phyloP scores from a whole-genome alignment of 1,140 invertebrate species.

The Teleogryllus occipitalis region DNA sequence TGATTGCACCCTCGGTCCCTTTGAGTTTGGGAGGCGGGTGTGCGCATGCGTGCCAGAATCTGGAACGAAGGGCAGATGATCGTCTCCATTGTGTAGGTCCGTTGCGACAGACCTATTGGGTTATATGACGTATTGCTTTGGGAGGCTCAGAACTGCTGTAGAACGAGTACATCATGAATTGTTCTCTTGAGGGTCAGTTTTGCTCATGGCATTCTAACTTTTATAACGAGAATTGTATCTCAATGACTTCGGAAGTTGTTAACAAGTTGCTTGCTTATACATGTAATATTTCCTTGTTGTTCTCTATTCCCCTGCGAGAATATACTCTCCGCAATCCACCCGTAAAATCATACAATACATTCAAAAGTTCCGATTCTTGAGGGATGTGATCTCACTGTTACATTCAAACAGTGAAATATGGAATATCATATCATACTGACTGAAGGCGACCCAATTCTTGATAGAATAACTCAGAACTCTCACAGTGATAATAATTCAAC shows the following conservation, averaged over 20 bases:
- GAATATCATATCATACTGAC: too few species aligned
- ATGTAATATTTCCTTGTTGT: too few species aligned
- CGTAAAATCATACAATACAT: too few species aligned
- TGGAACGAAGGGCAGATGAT: background rate
- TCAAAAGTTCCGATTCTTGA: too few species aligned
- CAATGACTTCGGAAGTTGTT: background rate
- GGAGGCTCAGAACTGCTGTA: background rate
- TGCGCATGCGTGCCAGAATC: background rate
- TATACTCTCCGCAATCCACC: too few species aligned
- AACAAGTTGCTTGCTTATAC: too few species aligned
- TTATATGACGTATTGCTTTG: background rate
- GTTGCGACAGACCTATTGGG: background rate
- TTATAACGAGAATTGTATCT: background rate
- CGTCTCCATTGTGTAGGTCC: background rate
- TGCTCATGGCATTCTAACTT: background rate
- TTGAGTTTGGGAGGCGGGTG: background rate
- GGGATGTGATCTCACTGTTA: too few species aligned
- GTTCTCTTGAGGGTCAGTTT: background rate
- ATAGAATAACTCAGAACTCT: too few species aligned
- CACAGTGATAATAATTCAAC: too few species aligned
- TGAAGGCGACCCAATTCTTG: too few species aligned
- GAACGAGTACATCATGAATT: background rate
- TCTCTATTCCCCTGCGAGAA: too few species aligned
- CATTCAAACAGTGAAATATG: too few species aligned
- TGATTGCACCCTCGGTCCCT: background rate